Evolutionary conservation across 1,140 invertebrate species (phyloP), one percentile per base, ranked within the genome.

Genomic region (Halotydeus destructor): DNA sequence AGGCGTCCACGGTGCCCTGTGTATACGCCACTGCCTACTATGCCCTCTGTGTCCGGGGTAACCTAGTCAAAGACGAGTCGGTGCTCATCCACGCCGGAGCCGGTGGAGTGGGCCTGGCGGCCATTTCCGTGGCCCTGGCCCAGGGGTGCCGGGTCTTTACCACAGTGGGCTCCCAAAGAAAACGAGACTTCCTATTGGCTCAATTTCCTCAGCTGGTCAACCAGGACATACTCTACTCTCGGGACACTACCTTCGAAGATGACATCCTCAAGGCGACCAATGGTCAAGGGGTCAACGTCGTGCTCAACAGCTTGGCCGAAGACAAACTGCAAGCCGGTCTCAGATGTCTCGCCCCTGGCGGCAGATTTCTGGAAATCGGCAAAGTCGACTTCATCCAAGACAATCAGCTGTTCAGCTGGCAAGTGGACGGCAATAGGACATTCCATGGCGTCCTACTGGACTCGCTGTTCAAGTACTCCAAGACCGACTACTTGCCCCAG

Each of bases 391-490:
- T 97, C 22, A 84, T 82, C 4, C 89, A 89, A 52, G 83, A 96
- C 57, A 74, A 69, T 9, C 60, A 72, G 3, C 57, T 94, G 40
- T 65, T 63, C 72, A 5, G 57, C 94, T 50, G 18, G 28, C 35
- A 26, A 63, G 60, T 94, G 49, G 91, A 88, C 55, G 94, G 96
- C 55, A 96, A 96, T 55, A 81, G 83, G 2, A 76, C 80, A 9
- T 91, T 97, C 70, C 86, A 96, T 62, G 89, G 89, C 43, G 89
- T 97, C 52, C 63, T 94, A 3, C 59, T 96, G 46, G 89, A 96
- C 63, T 76, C 80, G 11, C 63, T 96, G 16, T 84, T 89, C 59
- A 75, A 76, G 41, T 74, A 24, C 47, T 54, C 42, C 63, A 36
- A 16, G 89, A 96, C 63, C 75, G 80, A 9, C 63, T 96, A n/a